Base-by-base conservation (phyloP, 2,113 vertebrate species). In the Taurulus bubalis region DNA sequence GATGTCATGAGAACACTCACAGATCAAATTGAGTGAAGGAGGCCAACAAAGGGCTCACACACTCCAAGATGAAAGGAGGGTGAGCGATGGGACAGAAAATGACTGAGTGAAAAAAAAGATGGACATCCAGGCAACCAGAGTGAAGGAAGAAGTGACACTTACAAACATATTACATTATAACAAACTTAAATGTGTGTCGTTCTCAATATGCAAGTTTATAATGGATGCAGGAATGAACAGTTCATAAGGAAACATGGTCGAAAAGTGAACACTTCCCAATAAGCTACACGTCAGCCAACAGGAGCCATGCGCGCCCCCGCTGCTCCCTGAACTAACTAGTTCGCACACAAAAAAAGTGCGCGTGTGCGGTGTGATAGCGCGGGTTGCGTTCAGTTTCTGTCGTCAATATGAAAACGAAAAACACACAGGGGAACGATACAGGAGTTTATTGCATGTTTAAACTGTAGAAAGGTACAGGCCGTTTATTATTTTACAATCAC, bases 221-320 rank as follows among this genome's bases (percentile, higher is more conserved):
- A 38, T 6, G 64, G 49, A 28, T 2, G 11, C 2, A 34, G 9
- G 12, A 12, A 8, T 28, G 32, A 71, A 18, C 32, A 42, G 9
- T 18, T 20, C 12, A 66, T 2, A 1, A 58, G 30, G 30, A 67
- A 34, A 3, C 0, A n/a, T 28, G 28, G 3, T 5, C 11, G 24
- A 16, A 60, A 40, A 42, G 22, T 36, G 0, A 51, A 72, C 56
- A 28, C 63, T 26, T 7, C n/a, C 30, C 8, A 45, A 58, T 36
- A n/a, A 4, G 34, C 0, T 67, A 58, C 85, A 85, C 79, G 83
- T 84, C 81, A 83, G 76, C 71, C 55, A 59, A 62, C 24, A 62
- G 45, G 47, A 16, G 69, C 42, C 68, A 76, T 5, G 89, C 85
- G 80, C 82, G 82, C 68, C 0, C 72, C 84, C 71, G 71, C 42